Conservation (phyloP, 2,888 invertebrate species). For the Hofmannophila pseudospretella region DNA sequence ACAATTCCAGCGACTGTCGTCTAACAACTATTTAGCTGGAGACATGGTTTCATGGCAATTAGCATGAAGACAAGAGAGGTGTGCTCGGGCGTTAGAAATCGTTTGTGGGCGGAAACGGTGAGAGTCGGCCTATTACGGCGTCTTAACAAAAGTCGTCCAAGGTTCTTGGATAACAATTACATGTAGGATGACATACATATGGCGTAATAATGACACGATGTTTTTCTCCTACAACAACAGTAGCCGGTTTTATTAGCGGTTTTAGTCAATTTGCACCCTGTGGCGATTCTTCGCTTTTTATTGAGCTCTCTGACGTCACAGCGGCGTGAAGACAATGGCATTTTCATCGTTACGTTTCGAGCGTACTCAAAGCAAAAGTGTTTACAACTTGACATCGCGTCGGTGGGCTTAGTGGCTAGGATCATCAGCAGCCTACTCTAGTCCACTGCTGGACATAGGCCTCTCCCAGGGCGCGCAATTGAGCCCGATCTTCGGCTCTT, state of each 20-base stretch:
- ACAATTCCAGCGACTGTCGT: constrained; percentile 29
- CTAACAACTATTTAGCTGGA: constrained; percentile 31
- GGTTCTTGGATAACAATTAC: constrained; percentile 38
- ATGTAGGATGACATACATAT: constrained; percentile 36
- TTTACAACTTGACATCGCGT: too few species aligned
- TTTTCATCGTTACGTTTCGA: too few species aligned
- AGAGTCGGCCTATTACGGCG: constrained; percentile 36
- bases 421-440: too few species aligned
- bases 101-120: constrained; percentile 48
- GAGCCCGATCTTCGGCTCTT: too few species aligned
- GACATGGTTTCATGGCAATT: constrained; percentile 25
- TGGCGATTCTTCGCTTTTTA: too few species aligned
- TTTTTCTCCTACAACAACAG: not conserved
- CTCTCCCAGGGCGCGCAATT: too few species aligned
- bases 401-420: too few species aligned
- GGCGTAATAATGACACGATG: constrained; percentile 17
- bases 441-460: too few species aligned
- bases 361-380: too few species aligned
- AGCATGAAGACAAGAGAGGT: constrained; percentile 39
- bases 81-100: constrained; percentile 24
- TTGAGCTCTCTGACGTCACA: too few species aligned
- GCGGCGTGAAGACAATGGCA: too few species aligned
- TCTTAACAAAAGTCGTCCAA: constrained; percentile 42
- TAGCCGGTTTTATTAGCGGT: not conserved
- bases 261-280: too few species aligned